Percentiles rank a stretch among this genome's conserved stretches.
These are phyloP conservation scores for Octopus bimaculoides DNA, from an alignment of 1,140 invertebrate genomes.

Conservation along the genomic window DNA sequence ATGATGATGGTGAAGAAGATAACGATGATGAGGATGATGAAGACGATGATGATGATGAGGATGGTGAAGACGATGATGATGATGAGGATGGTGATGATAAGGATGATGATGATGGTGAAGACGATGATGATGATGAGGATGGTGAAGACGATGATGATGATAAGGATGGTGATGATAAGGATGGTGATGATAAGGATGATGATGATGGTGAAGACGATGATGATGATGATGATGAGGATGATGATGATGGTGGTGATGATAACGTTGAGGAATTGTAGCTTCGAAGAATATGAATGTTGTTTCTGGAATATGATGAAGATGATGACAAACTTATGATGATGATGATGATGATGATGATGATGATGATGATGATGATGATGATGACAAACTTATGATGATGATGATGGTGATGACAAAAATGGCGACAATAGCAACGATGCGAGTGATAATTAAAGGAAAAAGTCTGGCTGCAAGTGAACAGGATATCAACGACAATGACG, in stretches of 20 bases:
- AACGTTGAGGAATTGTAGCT: neutral
- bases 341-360: conserved; percentile 13
- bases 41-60: neutral
- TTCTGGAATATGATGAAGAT: neutral
- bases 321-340: too few species aligned
- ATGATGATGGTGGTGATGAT: conserved; percentile 14
- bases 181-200: neutral
- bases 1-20: too few species aligned
- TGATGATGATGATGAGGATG: conserved; percentile 17
- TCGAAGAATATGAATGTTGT: neutral
- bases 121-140: neutral
- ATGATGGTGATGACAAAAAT: too few species aligned
- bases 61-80: neutral
- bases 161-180: neutral
- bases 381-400: too few species aligned
- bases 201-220: neutral
- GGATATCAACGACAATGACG: too few species aligned
- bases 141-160: neutral
- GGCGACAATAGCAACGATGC: too few species aligned
- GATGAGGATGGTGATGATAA: neutral
- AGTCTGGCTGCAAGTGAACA: too few species aligned
- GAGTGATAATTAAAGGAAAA: too few species aligned
- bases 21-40: too few species aligned
- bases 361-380: conserved; percentile 14
- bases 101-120: too few species aligned